These are phyloP conservation scores for Cotesia congregata DNA, from an alignment of 2,888 invertebrate species.

Conservation along the genomic window DNA sequence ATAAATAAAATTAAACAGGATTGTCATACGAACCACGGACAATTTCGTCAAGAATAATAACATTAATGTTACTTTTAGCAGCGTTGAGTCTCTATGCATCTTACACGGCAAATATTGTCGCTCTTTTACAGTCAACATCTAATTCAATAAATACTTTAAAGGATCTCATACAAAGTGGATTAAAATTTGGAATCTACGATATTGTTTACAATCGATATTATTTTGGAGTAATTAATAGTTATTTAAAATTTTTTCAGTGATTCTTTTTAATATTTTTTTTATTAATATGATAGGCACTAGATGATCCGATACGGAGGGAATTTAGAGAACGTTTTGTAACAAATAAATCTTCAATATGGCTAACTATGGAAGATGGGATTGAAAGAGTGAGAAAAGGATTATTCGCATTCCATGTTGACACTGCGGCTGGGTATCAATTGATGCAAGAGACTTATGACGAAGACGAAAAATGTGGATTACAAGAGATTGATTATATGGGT, in stretches of 20 bases:
- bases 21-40: slow-evolving; percentile 66
- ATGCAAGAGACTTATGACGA: slow-evolving; percentile 79
- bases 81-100: slow-evolving; percentile 82
- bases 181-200: slow-evolving; percentile 79
- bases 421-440: slow-evolving; percentile 77
- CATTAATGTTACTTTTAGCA: slow-evolving; percentile 76
- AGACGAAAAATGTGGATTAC: slow-evolving; percentile 79
- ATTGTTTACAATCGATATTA: slow-evolving; percentile 79
- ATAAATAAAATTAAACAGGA: slow-evolving; percentile 54
- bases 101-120: slow-evolving; percentile 83
- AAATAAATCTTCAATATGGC: slow-evolving; percentile 74
- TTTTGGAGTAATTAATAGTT: slow-evolving; percentile 73
- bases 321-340: slow-evolving; percentile 78
- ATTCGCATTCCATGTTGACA: slow-evolving; percentile 80
- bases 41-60: slow-evolving; percentile 74
- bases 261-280: background rate
- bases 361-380: slow-evolving; percentile 77
- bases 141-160: slow-evolving; percentile 76
- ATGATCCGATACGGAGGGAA: slow-evolving; percentile 76
- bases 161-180: slow-evolving; percentile 77
- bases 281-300: slow-evolving; percentile 73
- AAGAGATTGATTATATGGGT: slow-evolving; percentile 74
- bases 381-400: slow-evolving; percentile 74
- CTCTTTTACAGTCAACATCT: slow-evolving; percentile 81
- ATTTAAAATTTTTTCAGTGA: background rate